These are phyloP conservation scores for Thalpophila matura DNA, from an alignment of 2,888 invertebrate species.

Conservation along the genomic window DNA sequence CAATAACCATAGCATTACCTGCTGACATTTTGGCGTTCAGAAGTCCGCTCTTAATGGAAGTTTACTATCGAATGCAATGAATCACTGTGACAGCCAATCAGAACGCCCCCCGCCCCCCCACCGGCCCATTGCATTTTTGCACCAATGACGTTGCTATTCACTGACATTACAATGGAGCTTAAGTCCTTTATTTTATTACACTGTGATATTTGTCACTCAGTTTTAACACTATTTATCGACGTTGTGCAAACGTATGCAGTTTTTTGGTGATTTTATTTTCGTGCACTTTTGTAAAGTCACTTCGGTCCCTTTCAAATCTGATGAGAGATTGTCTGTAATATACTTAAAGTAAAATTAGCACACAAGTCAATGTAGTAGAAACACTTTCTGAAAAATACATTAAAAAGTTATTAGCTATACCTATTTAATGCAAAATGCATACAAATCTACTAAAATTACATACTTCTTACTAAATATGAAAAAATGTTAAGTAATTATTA, in stretches of 20 bases:
- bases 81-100: conserved; percentile 74
- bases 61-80: conserved; percentile 71
- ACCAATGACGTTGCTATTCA: conserved; percentile 76
- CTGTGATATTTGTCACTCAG: conserved; percentile 48
- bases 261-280: conserved; percentile 2
- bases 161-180: conserved; percentile 78
- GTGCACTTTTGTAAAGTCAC: conserved; percentile 28
- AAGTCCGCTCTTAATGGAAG: conserved; percentile 71
- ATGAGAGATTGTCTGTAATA: conserved; percentile 4
- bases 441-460: conserved; percentile 9
- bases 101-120: conserved; percentile 74
- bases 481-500: conserved; percentile 1
- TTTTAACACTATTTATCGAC: conserved; percentile 35
- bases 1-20: conserved; percentile 74
- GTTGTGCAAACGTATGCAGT: conserved; percentile 1
- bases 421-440: background rate
- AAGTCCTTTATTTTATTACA: conserved; percentile 57
- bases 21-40: conserved; percentile 82
- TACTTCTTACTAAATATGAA: background rate
- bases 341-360: conserved; percentile 21
- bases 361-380: background rate
- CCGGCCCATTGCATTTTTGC: conserved; percentile 86
- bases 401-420: background rate
- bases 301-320: background rate
- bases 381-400: conserved; percentile 49